A percentile compares a stretch with the other conserved stretches of the same genome.
phyloP scores from a whole-genome alignment of 2,113 vertebrate species.

The Galemys pyrenaicus region DNA sequence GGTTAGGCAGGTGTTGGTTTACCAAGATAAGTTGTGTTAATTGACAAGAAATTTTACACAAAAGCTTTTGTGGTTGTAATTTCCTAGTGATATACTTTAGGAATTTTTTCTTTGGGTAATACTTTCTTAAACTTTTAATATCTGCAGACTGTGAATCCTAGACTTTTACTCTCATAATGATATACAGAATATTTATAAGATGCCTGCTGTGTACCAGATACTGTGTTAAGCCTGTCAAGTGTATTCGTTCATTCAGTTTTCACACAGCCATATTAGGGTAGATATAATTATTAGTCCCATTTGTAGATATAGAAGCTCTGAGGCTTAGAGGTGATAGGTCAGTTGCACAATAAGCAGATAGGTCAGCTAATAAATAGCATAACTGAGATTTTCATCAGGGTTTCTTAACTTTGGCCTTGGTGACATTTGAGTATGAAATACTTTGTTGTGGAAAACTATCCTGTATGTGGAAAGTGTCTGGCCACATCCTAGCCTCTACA shows the following conservation, averaged over 20 bases:
- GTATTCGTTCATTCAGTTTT: background rate
- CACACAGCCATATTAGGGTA: background rate
- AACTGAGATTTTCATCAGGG: background rate
- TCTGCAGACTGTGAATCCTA: background rate
- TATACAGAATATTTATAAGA: background rate
- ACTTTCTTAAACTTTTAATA: conserved; percentile 23
- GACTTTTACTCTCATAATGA: background rate
- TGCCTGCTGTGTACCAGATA: background rate
- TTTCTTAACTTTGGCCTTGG: background rate
- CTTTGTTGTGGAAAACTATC: background rate
- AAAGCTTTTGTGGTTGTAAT: conserved; percentile 28
- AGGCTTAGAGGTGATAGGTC: background rate
- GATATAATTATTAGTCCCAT: background rate
- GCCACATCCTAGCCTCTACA: background rate
- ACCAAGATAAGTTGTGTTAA: conserved; percentile 21
- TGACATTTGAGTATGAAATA: conserved; percentile 31
- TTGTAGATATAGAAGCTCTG: background rate
- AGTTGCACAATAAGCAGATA: background rate
- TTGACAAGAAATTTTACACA: conserved; percentile 26
- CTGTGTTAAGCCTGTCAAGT: background rate
- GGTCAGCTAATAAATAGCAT: background rate
- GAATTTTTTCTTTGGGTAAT: conserved; percentile 38
- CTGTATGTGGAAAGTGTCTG: background rate
- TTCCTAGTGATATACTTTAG: conserved; percentile 18
- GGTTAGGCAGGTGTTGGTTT: background rate